Conservation (phyloP, 2,797 vertebrate species). For the Peromyscus attwateri region DNA sequence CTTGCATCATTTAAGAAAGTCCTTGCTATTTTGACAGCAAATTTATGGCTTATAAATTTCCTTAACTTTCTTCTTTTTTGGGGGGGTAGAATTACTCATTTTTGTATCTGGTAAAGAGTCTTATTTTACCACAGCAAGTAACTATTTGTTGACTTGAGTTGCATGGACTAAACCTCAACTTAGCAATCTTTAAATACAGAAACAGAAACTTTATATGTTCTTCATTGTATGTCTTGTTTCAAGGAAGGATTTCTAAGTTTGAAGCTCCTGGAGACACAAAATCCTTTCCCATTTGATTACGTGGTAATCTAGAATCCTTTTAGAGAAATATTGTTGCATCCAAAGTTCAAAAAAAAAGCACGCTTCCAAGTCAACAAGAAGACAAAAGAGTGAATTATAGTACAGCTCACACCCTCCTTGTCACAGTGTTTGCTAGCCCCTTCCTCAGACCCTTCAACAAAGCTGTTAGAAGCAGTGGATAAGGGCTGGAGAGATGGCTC, state of each 20-base stretch:
- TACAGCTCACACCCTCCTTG: background rate
- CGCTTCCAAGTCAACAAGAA: background rate
- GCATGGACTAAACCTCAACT: background rate
- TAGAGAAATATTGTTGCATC: background rate
- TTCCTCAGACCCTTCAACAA: background rate
- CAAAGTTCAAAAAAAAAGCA: background rate
- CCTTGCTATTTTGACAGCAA: background rate
- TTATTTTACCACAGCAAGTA: background rate
- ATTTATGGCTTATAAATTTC: constrained; percentile 5
- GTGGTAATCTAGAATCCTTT: background rate
- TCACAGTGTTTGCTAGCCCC: background rate
- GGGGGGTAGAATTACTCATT: background rate
- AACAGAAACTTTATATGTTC: background rate
- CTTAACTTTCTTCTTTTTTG: background rate
- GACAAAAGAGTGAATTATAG: background rate
- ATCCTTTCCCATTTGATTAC: background rate
- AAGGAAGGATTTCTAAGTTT: background rate
- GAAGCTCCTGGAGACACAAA: background rate
- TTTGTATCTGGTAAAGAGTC: background rate
- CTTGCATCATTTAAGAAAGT: background rate
- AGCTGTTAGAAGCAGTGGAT: background rate
- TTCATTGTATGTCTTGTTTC: background rate
- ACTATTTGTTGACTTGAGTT: background rate
- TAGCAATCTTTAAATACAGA: background rate
- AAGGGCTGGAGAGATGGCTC: too few relatives aligned